Conservation (phyloP, 1,140 invertebrate species). For the Apis cerana region DNA sequence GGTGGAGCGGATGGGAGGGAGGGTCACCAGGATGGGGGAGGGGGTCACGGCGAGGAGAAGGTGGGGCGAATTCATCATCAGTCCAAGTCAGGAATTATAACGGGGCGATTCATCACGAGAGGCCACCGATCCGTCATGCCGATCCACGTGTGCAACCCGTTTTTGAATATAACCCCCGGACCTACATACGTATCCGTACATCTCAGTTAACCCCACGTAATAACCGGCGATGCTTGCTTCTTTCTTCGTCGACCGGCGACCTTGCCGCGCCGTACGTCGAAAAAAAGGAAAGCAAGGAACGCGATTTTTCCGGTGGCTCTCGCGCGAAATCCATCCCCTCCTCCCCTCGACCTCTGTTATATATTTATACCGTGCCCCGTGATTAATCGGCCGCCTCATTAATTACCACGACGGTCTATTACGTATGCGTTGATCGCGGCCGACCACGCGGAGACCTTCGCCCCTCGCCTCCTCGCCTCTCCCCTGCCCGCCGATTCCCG, state of each 20-base stretch:
- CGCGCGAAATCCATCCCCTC: slow-evolving; percentile 22
- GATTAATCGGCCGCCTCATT: slow-evolving; percentile 49
- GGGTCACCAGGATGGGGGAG: slow-evolving; percentile 39
- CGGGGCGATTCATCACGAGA: slow-evolving; percentile 78
- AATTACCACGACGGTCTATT: slow-evolving; percentile 50
- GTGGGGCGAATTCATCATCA: slow-evolving; percentile 76
- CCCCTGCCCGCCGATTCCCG: too few relatives aligned
- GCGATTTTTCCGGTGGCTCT: slow-evolving; percentile 24
- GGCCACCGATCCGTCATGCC: slow-evolving; percentile 77
- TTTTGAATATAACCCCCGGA: slow-evolving; percentile 65
- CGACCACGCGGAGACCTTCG: slow-evolving; percentile 4
- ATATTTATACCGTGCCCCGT: slow-evolving; percentile 37
- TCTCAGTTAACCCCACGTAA: slow-evolving; percentile 63
- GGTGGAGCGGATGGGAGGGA: slow-evolving; percentile 21
- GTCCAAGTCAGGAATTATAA: slow-evolving; percentile 78
- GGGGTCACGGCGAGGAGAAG: slow-evolving; percentile 28
- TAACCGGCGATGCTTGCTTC: slow-evolving; percentile 45
- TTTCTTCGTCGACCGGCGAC: slow-evolving; percentile 46
- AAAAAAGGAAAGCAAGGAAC: not conserved
- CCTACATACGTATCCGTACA: slow-evolving; percentile 61
- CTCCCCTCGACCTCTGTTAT: not conserved
- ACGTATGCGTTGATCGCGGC: slow-evolving; percentile 41
- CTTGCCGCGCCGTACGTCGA: slow-evolving; percentile 47
- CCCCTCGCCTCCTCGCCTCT: not conserved
- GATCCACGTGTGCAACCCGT: slow-evolving; percentile 69